These are phyloP conservation scores for Tapirus terrestris DNA, from an alignment of 2,113 vertebrate species.

Conservation along the genomic window DNA sequence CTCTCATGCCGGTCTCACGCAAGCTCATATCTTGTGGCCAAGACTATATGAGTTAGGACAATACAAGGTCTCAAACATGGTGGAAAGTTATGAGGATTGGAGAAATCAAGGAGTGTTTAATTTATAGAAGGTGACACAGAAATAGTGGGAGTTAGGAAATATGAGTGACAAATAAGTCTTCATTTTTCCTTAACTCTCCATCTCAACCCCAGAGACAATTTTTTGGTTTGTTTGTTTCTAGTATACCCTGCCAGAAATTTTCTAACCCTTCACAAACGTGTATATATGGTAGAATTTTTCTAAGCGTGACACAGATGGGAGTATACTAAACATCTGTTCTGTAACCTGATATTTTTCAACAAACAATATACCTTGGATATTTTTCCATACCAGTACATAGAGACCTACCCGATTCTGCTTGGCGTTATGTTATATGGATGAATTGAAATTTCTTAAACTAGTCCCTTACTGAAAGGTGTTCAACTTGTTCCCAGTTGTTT, in stretches of 20 bases:
- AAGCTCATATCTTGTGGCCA: background rate
- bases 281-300: background rate
- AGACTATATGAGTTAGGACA: background rate
- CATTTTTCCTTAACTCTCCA: background rate
- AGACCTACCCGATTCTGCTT: background rate
- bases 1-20: background rate
- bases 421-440: background rate
- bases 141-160: background rate
- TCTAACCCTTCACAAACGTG: background rate
- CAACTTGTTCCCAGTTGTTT: background rate
- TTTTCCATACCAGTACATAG: background rate
- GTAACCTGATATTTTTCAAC: constrained; percentile 15
- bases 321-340: background rate
- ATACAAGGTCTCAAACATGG: background rate
- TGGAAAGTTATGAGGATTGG: background rate
- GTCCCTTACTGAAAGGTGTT: background rate
- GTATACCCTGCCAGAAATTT: background rate
- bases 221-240: background rate
- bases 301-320: background rate
- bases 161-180: background rate
- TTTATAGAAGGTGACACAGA: background rate
- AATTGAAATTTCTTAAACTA: background rate
- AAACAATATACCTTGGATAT: background rate
- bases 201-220: background rate
- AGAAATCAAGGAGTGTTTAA: background rate